A percentile compares a stretch with the other conserved stretches of the same genome.
phyloP scores from a whole-genome alignment of 2,797 vertebrate species.

The Taeniopygia guttata region DNA sequence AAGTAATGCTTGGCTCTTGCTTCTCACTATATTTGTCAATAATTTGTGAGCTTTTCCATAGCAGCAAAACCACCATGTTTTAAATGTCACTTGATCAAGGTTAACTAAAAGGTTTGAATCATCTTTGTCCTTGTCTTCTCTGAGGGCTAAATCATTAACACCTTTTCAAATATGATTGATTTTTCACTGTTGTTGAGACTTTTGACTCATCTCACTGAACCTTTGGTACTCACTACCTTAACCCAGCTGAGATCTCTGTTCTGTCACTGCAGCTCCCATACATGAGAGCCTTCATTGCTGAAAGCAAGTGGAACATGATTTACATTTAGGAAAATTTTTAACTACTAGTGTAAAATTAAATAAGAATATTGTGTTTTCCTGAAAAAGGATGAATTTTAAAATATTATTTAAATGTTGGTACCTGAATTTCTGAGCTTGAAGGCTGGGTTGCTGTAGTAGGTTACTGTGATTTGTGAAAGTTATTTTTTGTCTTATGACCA shows the following conservation, averaged over 20 bases:
- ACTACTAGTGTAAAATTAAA: not conserved
- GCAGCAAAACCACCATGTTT: not conserved
- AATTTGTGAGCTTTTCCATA: not conserved
- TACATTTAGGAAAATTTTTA: not conserved
- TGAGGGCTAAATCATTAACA: not conserved
- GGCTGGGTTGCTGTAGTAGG: not conserved
- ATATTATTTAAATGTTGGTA: not conserved
- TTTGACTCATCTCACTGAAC: not conserved
- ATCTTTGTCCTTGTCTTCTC: not conserved
- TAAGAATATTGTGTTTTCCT: not conserved
- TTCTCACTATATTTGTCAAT: not conserved
- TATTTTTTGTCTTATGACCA: not conserved
- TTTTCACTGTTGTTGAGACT: not conserved
- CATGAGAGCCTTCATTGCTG: not conserved
- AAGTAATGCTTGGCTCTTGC: not conserved
- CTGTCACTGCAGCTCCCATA: not conserved
- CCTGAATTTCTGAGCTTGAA: not conserved
- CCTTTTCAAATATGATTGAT: not conserved
- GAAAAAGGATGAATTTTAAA: not conserved
- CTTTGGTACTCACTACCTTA: not conserved
- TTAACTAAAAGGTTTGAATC: not conserved
- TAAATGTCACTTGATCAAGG: not conserved
- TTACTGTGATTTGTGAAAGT: not conserved
- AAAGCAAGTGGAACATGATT: not conserved
- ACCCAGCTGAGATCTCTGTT: not conserved